Evolutionary conservation across 2,113 vertebrate genomes (phyloP).

Genomic region (Apodemus speciosus): DNA sequence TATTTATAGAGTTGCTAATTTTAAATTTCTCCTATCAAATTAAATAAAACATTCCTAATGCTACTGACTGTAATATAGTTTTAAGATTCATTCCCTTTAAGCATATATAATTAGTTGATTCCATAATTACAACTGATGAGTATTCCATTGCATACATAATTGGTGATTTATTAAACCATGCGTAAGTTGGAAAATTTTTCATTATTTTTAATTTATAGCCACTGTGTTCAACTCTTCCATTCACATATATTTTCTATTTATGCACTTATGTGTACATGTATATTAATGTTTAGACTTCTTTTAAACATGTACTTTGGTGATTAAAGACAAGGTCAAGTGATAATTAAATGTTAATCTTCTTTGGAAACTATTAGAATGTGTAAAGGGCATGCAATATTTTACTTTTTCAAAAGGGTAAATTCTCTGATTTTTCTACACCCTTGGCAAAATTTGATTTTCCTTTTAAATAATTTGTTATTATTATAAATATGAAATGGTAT

Average conservation of each 20-base stretch:
- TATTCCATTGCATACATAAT: background rate
- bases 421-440: conserved; percentile 8
- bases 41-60: background rate
- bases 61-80: background rate
- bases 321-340: background rate
- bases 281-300: background rate
- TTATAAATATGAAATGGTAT: background rate
- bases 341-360: background rate
- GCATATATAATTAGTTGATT: background rate
- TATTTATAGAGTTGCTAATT: conserved; percentile 10
- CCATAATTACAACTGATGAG: background rate
- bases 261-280: background rate
- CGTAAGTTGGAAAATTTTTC: background rate
- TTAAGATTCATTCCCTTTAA: background rate
- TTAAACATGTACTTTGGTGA: background rate
- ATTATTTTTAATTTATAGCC: background rate
- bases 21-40: background rate
- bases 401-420: background rate
- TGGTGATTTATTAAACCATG: background rate
- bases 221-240: background rate
- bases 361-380: background rate
- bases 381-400: background rate
- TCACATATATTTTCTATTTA: background rate
- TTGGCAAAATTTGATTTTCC: background rate
- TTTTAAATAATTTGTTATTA: background rate